Evolutionary conservation across 2,797 vertebrate genomes (phyloP).

Genomic region (Pseudochaenichthys georgianus): DNA sequence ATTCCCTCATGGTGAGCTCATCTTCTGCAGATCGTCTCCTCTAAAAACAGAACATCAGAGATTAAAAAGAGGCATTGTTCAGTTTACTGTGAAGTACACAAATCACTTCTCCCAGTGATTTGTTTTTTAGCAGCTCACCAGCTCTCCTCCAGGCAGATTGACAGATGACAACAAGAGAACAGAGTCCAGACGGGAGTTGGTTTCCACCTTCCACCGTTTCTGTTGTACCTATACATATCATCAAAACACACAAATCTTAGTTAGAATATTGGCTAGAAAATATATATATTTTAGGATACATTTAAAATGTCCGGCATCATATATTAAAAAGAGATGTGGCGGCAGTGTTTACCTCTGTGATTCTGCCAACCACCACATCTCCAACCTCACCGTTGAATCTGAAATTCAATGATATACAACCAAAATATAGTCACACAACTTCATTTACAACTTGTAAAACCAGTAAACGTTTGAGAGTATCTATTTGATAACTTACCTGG

Average conservation of each 20-base stretch:
- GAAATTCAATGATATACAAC: conserved; percentile 27
- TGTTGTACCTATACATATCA: conserved; percentile 90
- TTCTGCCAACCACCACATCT: conserved; percentile 95
- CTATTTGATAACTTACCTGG: conserved; percentile 78
- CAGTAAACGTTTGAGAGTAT: background rate
- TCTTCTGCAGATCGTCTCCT: conserved; percentile 96
- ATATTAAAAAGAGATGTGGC: background rate
- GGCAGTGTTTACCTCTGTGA: conserved; percentile 90
- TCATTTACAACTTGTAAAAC: background rate
- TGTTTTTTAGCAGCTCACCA: conserved; percentile 85
- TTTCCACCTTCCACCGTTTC: conserved; percentile 98
- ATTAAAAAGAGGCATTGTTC: background rate
- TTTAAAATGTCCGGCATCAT: background rate
- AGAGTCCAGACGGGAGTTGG: conserved; percentile 94
- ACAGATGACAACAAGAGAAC: conserved; percentile 94
- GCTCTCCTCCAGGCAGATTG: conserved; percentile 96
- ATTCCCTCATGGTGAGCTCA: conserved; percentile 96
- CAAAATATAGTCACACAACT: background rate
- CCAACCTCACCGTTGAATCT: conserved; percentile 99
- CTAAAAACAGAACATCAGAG: conserved; percentile 75
- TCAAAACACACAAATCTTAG: background rate
- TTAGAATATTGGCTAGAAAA: background rate
- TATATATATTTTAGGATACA: background rate
- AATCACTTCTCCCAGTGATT: background rate
- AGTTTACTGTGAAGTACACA: background rate